A percentile compares a stretch with the other conserved stretches of the same genome.
These are phyloP conservation scores for Brachyrhaphis roseni DNA, from an alignment of 2,797 vertebrate genomes.

Conservation along the genomic window DNA sequence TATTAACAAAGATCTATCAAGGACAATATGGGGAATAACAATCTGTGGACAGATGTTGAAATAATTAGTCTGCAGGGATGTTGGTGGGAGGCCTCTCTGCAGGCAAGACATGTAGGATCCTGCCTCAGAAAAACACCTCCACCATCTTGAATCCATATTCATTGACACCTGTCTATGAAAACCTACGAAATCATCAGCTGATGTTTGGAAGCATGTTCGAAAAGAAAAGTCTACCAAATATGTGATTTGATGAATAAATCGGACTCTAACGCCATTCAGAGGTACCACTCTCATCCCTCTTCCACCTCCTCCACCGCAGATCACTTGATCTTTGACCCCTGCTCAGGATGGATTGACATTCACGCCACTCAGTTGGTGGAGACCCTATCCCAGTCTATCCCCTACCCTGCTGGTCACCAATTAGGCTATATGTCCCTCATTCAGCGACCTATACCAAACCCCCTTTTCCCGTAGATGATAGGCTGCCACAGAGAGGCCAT, in stretches of 20 bases:
- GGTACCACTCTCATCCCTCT: conserved; percentile 46
- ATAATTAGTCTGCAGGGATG: background rate
- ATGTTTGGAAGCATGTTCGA: background rate
- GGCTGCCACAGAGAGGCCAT: conserved; percentile 54
- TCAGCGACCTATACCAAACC: conserved; percentile 36
- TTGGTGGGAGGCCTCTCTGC: background rate
- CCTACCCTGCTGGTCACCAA: conserved; percentile 68
- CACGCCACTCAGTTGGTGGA: conserved; percentile 62
- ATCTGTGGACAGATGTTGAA: conserved; percentile 1
- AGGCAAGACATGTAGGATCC: background rate
- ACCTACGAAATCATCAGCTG: background rate
- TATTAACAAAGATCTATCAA: background rate
- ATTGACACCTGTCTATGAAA: background rate
- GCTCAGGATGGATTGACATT: conserved; percentile 70
- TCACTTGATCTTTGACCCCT: conserved; percentile 74
- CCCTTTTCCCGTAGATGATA: conserved; percentile 54
- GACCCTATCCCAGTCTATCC: conserved; percentile 39
- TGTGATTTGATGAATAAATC: background rate
- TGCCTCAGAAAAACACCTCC: background rate
- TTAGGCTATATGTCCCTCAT: conserved; percentile 68
- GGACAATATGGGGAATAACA: background rate
- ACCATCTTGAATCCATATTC: background rate
- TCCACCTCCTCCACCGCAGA: conserved; percentile 57
- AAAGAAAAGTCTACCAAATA: background rate
- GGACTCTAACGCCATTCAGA: background rate